Evolutionary conservation across 2,888 invertebrate species (phyloP), one percentile per base, ranked within the genome.

Genomic region (Saturnia japonica): DNA sequence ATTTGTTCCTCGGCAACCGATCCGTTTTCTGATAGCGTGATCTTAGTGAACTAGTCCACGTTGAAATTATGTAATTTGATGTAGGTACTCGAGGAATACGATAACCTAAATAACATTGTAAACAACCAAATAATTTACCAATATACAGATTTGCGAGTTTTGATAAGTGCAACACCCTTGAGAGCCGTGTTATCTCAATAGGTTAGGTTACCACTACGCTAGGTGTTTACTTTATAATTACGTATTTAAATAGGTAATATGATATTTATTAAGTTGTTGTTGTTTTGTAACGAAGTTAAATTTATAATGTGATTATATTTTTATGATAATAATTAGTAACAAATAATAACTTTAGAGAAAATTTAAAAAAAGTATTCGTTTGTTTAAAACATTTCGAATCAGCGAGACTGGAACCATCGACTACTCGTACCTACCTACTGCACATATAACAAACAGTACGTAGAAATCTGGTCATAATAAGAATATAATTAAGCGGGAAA

Each of bases 71-170:
- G 57, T 60, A 60, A 60, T 60, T 19, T 22, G 34, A 45, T 16
- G 34, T n/a, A n/a, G n/a, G n/a, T 28, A 57, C 67, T 67, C 34
- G 34, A 14, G 22, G 28, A 62, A 47, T 67, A 68, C 72, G 81
- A 82, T 82, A 82, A 82, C 81, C 82, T 75, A 75, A 71, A 76
- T 80, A 72, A 79, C 77, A 77, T 75, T 78, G 74, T 79, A 80
- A 75, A 77, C 74, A 80, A 77, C 78, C 72, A 67, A 67, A 67
- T 64, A 66, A 68, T 57, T 74, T 45, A 67, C 72, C 72, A 67
- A 71, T 68, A 70, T 69, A 72, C 40, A 67, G 51, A 70, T 62
- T 68, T 72, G 68, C 71, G 72, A 74, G 80, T 74, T 67, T 67
- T 62, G 72, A 67, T 69, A 69, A 69, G 42, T 25, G n/a, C 54